Conservation (phyloP, 2,888 invertebrate species). For the Trissolcus brochymenae region DNA sequence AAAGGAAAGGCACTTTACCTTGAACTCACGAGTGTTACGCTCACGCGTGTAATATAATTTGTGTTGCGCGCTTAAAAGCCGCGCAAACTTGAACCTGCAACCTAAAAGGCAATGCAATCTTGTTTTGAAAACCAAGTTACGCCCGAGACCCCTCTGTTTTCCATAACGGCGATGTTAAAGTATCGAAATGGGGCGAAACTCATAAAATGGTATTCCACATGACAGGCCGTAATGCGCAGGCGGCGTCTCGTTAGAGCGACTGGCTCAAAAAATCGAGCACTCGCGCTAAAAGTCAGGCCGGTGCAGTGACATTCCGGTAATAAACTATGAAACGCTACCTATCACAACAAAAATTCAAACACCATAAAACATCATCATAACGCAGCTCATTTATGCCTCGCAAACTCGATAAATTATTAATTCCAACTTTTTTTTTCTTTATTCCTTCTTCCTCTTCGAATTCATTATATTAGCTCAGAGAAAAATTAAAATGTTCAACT, state of each 20-base stretch:
- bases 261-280: conserved; percentile 15
- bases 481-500: not conserved
- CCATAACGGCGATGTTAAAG: conserved; percentile 28
- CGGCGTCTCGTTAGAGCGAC: conserved; percentile 34
- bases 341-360: conserved; percentile 1
- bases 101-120: conserved; percentile 47
- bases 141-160: conserved; percentile 33
- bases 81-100: conserved; percentile 40
- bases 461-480: not conserved
- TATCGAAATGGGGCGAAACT: conserved; percentile 45
- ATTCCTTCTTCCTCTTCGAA: not conserved
- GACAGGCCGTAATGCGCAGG: conserved; percentile 37
- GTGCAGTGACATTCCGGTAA: conserved; percentile 17
- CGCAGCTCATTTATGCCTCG: not conserved
- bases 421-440: not conserved
- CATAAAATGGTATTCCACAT: conserved; percentile 43
- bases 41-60: conserved; percentile 37
- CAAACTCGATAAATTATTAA: conserved; percentile 3
- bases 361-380: conserved; percentile 5
- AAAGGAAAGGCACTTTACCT: conserved; percentile 17
- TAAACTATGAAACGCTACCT: conserved; percentile 13
- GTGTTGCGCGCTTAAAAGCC: conserved; percentile 29
- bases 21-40: conserved; percentile 30
- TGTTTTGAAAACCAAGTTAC: conserved; percentile 42
- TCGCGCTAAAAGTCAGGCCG: conserved; percentile 16